These are phyloP conservation scores for Marmota monax DNA, from an alignment of 2,113 vertebrate genomes.

Conservation along the genomic window DNA sequence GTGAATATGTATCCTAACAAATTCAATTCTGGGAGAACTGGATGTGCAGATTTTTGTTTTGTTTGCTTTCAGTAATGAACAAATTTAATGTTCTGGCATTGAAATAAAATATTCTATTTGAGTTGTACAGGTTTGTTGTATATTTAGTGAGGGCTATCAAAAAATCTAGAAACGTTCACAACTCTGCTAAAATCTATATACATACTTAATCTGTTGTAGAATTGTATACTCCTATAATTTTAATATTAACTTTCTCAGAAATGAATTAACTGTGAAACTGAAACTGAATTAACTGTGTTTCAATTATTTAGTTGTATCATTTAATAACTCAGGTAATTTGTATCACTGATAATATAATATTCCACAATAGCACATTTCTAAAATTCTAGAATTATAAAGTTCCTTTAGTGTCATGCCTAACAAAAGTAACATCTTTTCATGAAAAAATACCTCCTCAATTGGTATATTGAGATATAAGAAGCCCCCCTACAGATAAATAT, in stretches of 20 bases:
- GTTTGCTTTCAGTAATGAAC: neutral
- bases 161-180: neutral
- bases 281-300: slow-evolving; percentile 34
- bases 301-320: neutral
- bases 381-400: slow-evolving; percentile 28
- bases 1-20: neutral
- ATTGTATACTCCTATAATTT: neutral
- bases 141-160: slow-evolving; percentile 5
- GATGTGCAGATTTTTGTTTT: neutral
- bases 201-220: neutral
- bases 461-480: neutral
- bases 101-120: slow-evolving; percentile 11
- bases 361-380: neutral
- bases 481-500: neutral
- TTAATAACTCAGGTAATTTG: slow-evolving; percentile 12
- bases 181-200: neutral
- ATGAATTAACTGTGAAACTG: neutral
- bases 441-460: neutral
- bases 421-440: slow-evolving; percentile 46
- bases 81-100: neutral
- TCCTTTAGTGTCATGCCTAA: neutral
- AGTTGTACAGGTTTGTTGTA: neutral
- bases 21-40: neutral
- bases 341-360: neutral
- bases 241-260: slow-evolving; percentile 26